Evolutionary conservation across 2,888 invertebrate genomes (phyloP), one percentile per base, ranked within the genome.

Genomic region (Linnaemya vulpina): DNA sequence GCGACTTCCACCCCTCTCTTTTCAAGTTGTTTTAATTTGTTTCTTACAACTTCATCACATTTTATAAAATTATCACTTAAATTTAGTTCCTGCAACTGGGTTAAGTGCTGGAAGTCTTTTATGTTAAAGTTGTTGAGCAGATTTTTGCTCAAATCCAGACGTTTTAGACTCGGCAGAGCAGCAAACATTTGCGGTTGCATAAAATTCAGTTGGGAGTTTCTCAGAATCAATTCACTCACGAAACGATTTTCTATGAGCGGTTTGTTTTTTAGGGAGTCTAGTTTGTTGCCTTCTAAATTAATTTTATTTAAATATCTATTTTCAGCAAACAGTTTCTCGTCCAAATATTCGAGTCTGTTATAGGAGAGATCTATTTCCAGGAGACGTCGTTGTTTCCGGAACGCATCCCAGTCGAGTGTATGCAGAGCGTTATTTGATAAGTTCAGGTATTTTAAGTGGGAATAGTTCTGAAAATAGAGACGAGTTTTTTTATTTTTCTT

Each of bases 271-370:
- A 95, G 88, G 0, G 91, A 90, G 88, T 94, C 94, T 86, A 95
- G 94, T 78, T 95, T 94, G 89, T 95, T 95, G 15, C 94, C 94
- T 58, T 94, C 94, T 76, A 95, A 90, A 89, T 95, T 95, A 0
- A 95, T 90, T 63, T 92, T 93, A 25, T 93, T 90, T 9, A 95
- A 90, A 22, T 92, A 91, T 2, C 92, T 91, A 20, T 95, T 94
- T 49, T 94, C 93, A 91, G 93, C 94, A 87, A 95, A 94, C 77
- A 95, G 87, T 62, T 91, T 88, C 58, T 91, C 90, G 84, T 93
- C 92, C 43, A 95, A 91, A 82, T 93, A 94, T 88, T 95, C 93
- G 70, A 95, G 90, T 35, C 94, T 93, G 88, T 95, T 95, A 87
- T 93, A 93, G 62, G 95, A 94, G 40, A 95, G 92, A 90, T 95